Evolutionary conservation across 1,140 invertebrate genomes (phyloP).

Genomic region (Trissolcus basalis): DNA sequence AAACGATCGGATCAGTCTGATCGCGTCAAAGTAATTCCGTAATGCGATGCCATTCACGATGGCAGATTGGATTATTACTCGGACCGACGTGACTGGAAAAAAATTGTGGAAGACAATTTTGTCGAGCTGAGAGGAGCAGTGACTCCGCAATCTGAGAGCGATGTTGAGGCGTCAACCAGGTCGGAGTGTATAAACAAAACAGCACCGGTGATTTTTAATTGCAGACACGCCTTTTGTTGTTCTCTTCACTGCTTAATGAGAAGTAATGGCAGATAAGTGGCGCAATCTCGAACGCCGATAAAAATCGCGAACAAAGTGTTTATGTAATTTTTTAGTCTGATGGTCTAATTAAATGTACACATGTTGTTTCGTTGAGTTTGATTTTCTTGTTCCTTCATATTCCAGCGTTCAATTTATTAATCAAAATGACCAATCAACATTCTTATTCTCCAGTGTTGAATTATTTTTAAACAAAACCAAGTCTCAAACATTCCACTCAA

Average conservation of each 20-base stretch:
- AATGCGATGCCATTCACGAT: constrained; percentile 44
- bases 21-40: no score
- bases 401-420: no score
- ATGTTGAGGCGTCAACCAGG: constrained; percentile 44
- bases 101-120: constrained; percentile 54
- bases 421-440: no score
- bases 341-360: constrained; percentile 16
- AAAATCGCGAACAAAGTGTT: constrained; percentile 24
- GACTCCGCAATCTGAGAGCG: constrained; percentile 41
- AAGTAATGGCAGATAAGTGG: constrained; percentile 17
- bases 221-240: constrained; percentile 16
- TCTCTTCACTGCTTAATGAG: constrained; percentile 18
- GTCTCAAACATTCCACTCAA: no score
- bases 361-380: background rate
- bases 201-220: constrained; percentile 22
- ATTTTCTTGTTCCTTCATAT: no score
- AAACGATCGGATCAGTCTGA: no score
- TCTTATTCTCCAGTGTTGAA: no score
- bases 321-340: constrained; percentile 20
- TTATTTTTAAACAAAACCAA: no score
- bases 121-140: constrained; percentile 39
- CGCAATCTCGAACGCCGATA: constrained; percentile 13
- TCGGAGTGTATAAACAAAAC: constrained; percentile 18
- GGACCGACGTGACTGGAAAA: constrained; percentile 59
- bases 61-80: constrained; percentile 48